Base-by-base conservation (phyloP, 2,797 vertebrate species). In the Lateolabrax maculatus region DNA sequence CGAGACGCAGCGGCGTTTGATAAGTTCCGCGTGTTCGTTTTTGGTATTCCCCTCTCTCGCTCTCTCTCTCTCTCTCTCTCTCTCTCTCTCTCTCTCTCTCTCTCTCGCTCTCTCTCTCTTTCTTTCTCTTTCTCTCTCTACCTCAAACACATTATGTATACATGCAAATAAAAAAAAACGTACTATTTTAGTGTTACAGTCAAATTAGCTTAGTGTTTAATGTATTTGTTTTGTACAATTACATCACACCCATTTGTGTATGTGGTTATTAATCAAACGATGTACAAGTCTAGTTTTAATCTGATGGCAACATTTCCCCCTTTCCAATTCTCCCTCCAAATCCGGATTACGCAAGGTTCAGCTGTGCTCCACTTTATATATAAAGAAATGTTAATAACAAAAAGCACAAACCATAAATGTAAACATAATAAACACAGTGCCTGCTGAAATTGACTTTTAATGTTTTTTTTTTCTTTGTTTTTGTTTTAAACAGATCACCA, bases 1-100 rank as follows among this genome's bases (percentile, higher is more conserved):
- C 31, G 0, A 18, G 19, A 58, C 0, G 15, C 83, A 53, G 6
- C 0, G 3, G 0, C 1, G 10, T 2, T 6, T 66, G 3, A 71
- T 5, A 0, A 2, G 89, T 94, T 92, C 92, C 88, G 84, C 43
- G 3, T 55, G 2, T 36, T n/a, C 21, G 2, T 44, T 56, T 31
- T 44, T 37, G 3, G 1, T 19, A 6, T 11, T 36, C 11, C 6
- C 15, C 5, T 1, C 2, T 18, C n/a, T n/a, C n/a, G n/a, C 2
- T 36, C 2, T 2, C 2, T 15, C 1, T 23, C 2, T 25, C 9
- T 2, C 21, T 27, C 12, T 5, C 23, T 34, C 39, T 8, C n/a
- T 18, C 2, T 36, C 2, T 2, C 2, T 15, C 1, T 23, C 2
- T 25, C 9, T 2, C 21, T 27, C 12, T 5, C 23, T 34, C 39